A percentile compares a stretch with the other conserved stretches of the same genome.
phyloP scores from a whole-genome alignment of 64 coral and sea anemone genomes.

The Platygyra sinensis region DNA sequence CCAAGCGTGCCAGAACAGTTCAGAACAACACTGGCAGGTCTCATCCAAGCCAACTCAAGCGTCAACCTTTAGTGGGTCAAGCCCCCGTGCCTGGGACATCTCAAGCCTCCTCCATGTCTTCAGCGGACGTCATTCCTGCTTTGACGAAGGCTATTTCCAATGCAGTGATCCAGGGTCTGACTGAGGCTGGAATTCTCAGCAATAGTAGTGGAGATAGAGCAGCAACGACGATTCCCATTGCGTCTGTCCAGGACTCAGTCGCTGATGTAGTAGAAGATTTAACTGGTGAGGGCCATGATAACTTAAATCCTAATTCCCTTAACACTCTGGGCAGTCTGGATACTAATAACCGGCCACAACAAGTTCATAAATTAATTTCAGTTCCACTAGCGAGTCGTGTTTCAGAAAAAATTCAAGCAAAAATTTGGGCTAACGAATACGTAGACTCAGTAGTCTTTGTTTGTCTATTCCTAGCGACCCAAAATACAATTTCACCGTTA shows the following conservation, averaged over 20 bases:
- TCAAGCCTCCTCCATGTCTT: too few relatives aligned
- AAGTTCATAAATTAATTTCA: background rate
- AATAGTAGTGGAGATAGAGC: background rate
- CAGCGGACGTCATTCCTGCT: too few relatives aligned
- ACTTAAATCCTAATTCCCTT: background rate
- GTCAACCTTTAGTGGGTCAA: too few relatives aligned
- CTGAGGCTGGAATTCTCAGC: too few relatives aligned
- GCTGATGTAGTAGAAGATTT: background rate
- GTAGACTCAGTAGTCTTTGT: background rate
- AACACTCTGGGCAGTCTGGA: background rate
- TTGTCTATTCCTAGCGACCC: background rate
- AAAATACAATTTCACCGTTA: background rate
- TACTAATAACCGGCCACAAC: background rate
- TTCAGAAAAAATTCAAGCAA: background rate
- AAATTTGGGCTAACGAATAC: constrained; percentile 7
- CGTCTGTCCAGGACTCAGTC: background rate
- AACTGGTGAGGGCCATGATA: constrained; percentile 10
- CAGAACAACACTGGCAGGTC: too few relatives aligned
- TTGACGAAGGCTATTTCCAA: too few relatives aligned
- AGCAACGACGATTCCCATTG: background rate
- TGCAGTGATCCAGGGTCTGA: too few relatives aligned
- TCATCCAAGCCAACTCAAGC: too few relatives aligned
- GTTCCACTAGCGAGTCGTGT: background rate
- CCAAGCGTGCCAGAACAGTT: too few relatives aligned
- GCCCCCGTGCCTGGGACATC: too few relatives aligned